A percentile compares a stretch with the other conserved stretches of the same genome.
phyloP scores from a whole-genome alignment of 2,113 vertebrate genomes.

The Boleophthalmus pectinirostris region DNA sequence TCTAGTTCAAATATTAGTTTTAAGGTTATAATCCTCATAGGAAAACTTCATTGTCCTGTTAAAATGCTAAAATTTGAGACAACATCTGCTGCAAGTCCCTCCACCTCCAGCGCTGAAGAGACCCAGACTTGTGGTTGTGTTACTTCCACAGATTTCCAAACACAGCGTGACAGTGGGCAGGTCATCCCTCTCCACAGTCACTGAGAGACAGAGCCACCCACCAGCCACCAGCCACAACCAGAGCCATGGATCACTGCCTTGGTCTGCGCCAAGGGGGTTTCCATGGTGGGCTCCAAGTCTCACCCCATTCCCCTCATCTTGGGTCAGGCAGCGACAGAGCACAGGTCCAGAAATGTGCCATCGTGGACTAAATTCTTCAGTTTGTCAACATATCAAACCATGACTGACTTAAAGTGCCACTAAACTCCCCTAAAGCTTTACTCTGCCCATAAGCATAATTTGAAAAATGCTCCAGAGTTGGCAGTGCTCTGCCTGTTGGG shows the following conservation, averaged over 20 bases:
- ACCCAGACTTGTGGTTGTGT: conserved; percentile 43
- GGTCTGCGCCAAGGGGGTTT: conserved; percentile 20
- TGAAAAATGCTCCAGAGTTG: too few relatives aligned
- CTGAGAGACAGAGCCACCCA: conserved; percentile 3
- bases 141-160: conserved; percentile 46
- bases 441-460: too few relatives aligned
- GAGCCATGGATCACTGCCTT: conserved; percentile 19
- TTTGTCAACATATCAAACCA: background rate
- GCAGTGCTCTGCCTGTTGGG: too few relatives aligned
- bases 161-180: conserved; percentile 61
- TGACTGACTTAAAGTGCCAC: too few relatives aligned
- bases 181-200: conserved; percentile 53
- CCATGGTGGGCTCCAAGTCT: conserved; percentile 25
- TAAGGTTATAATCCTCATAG: too few relatives aligned
- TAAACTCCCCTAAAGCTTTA: too few relatives aligned
- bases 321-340: conserved; percentile 39
- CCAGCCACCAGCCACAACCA: conserved; percentile 10
- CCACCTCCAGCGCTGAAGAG: conserved; percentile 53
- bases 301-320: conserved; percentile 13
- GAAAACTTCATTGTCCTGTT: background rate
- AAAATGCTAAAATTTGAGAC: background rate
- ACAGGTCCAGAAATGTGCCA: conserved; percentile 38
- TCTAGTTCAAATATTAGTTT: too few relatives aligned
- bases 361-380: conserved; percentile 27
- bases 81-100: conserved; percentile 47